Conservation (phyloP, 2,797 vertebrate genomes). For the Sebastes reedi region DNA sequence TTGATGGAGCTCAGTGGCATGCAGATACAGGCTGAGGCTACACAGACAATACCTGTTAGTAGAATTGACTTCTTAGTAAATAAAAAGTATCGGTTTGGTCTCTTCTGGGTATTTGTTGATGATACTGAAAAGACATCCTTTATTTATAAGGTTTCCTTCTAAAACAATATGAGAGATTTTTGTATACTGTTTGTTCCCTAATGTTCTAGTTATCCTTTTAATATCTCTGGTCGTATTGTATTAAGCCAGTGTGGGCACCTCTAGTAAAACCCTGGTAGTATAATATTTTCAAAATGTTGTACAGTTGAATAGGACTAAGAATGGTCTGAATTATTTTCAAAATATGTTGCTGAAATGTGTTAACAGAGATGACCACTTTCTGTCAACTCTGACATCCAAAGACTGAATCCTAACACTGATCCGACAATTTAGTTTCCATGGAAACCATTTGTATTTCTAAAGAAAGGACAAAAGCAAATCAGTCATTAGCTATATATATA, state of each 20-base stretch:
- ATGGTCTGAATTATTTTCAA: not conserved
- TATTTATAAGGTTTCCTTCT: not conserved
- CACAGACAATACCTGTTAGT: not conserved
- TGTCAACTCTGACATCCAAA: conserved; percentile 16
- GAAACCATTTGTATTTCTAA: conserved; percentile 68
- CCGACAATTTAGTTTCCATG: conserved; percentile 71
- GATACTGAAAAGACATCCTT: not conserved
- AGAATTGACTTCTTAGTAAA: not conserved
- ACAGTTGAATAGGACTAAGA: not conserved
- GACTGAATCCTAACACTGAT: conserved; percentile 25
- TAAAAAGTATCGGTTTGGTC: not conserved
- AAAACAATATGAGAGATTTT: not conserved
- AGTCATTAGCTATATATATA: not conserved
- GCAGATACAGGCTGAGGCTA: not conserved
- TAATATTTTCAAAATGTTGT: not conserved
- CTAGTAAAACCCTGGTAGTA: not conserved
- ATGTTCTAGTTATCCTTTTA: not conserved
- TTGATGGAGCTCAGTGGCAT: not conserved
- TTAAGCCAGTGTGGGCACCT: not conserved
- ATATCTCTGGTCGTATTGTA: not conserved
- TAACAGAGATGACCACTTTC: not conserved
- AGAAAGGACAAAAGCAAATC: conserved; percentile 1
- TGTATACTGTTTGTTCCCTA: not conserved
- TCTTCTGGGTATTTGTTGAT: not conserved
- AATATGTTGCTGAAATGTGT: not conserved